Evolutionary conservation across 2,888 invertebrate species (phyloP), one percentile per base, ranked within the genome.

Genomic region (Clostera curtula): DNA sequence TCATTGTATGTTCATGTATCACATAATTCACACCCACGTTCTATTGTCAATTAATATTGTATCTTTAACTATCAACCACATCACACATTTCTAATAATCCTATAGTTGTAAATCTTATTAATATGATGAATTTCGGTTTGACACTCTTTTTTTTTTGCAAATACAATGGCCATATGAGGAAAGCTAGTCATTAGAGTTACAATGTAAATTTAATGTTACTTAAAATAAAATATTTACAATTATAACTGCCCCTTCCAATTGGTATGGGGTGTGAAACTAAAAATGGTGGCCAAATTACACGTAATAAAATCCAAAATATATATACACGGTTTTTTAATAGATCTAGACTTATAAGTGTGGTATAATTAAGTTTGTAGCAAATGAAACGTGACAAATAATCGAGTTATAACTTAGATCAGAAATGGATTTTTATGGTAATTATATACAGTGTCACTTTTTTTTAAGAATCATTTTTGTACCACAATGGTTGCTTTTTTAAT

Each of bases 281-380:
- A 74, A 77, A 76, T 73, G 71, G 84, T 83, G 84, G 84, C 84
- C 84, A 84, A 84, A 84, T 79, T 84, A 84, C 71, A 71, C 56
- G 66, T 79, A 79, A 79, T 68, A 62, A 72, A 75, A 79, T 77
- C 71, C 72, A 77, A n/a, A 79, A 80, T 80, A 82, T 80, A 76
- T 80, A 79, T 77, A 80, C 73, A 79, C 72, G 63, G n/a, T 63
- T 68, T 74, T 73, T 73, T 67, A 67, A 69, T 79, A 76, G 75
- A 50, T 34, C 37, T 50, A 49, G 49, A 40, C 31, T 41, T 49
- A 40, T 49, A 47, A 40, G 47, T 47, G 49, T 43, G 45, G 49
- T 43, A 40, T 31, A 31, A 27, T 45, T 45, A 36, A 43, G 39
- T 49, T 49, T 20, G 36, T 43, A 41, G 43, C 31, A 17, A 32